A percentile compares a stretch with the other conserved stretches of the same genome.
These are phyloP conservation scores for Sarcophaga rosellei DNA, from an alignment of 2,888 invertebrate genomes.

Conservation along the genomic window DNA sequence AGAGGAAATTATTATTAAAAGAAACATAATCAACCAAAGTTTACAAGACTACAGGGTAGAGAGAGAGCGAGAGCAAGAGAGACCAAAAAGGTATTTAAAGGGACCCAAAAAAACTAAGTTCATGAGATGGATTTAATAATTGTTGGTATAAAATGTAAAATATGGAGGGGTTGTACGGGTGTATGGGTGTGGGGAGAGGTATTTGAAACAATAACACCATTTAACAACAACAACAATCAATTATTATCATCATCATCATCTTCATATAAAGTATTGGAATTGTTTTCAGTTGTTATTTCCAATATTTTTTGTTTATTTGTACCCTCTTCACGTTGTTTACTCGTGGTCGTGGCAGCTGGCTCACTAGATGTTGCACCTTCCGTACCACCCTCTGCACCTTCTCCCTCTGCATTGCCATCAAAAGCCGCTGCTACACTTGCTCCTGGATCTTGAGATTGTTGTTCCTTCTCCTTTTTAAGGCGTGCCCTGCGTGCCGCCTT, in stretches of 20 bases:
- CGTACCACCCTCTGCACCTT: conserved; percentile 69
- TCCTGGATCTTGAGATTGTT: conserved; percentile 81
- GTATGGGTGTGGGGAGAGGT: conserved; percentile 18
- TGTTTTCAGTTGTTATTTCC: no score
- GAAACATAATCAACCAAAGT: no score
- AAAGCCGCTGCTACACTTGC: conserved; percentile 78
- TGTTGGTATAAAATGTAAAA: no score
- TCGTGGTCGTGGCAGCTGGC: conserved; percentile 68
- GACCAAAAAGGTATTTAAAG: no score
- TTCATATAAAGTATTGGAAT: no score
- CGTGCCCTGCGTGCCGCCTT: conserved; percentile 87
- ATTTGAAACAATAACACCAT: conserved; percentile 50
- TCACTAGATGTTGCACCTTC: conserved; percentile 81
- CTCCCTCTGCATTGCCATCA: conserved; percentile 70
- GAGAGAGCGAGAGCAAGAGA: no score
- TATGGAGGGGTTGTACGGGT: not conserved
- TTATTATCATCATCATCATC: no score
- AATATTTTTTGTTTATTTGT: conserved; percentile 59
- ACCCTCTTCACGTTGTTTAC: conserved; percentile 77
- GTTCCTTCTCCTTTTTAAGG: conserved; percentile 85
- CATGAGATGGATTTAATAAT: no score
- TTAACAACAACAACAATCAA: conserved; percentile 56
- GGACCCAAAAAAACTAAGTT: no score
- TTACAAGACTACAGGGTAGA: no score
- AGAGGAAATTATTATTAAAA: no score